These are phyloP conservation scores for Apodemia hepburni DNA, from an alignment of 2,888 invertebrate species.

Conservation along the genomic window DNA sequence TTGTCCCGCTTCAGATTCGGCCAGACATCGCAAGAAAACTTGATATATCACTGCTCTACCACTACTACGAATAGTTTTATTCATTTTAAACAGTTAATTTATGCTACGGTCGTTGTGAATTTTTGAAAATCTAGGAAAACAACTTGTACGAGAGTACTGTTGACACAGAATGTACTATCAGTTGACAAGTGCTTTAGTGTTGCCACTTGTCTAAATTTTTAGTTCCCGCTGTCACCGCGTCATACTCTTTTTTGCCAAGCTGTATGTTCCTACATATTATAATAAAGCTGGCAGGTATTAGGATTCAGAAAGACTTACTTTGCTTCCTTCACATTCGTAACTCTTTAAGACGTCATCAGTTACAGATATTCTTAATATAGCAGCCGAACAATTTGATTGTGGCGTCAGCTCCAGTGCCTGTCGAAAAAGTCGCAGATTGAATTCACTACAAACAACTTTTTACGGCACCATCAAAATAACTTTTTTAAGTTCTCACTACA, in stretches of 20 bases:
- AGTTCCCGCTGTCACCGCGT: constrained; percentile 7
- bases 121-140: background rate
- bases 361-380: too few species aligned
- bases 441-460: too few species aligned
- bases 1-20: constrained; percentile 1
- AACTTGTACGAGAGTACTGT: background rate
- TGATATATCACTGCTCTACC: constrained; percentile 8
- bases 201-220: constrained; percentile 1
- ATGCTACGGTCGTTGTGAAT: background rate
- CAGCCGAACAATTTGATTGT: too few species aligned
- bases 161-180: background rate
- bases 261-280: background rate
- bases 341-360: too few species aligned
- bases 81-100: background rate
- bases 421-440: too few species aligned
- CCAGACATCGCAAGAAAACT: constrained; percentile 1
- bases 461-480: too few species aligned
- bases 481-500: too few species aligned
- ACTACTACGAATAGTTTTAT: background rate
- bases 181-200: background rate
- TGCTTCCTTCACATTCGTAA: too few species aligned
- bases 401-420: too few species aligned
- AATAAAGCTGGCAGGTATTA: too few species aligned
- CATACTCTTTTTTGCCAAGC: constrained; percentile 3
- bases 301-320: too few species aligned